A percentile compares a stretch with the other conserved stretches of the same genome.
Conservation (phyloP, 2,797 vertebrate genomes). For the Merluccius polli region DNA sequence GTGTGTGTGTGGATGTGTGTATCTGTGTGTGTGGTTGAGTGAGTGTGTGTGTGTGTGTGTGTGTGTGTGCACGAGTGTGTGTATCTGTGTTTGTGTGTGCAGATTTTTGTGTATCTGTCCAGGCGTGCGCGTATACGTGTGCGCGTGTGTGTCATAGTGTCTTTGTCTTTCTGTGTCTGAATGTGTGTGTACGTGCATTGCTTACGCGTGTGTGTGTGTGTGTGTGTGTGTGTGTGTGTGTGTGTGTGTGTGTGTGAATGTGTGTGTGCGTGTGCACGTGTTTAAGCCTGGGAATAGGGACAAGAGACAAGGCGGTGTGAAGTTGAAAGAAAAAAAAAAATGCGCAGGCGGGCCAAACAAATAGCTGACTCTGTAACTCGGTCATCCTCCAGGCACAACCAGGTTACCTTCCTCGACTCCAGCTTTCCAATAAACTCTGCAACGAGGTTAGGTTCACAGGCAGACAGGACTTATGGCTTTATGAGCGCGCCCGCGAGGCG, state of each 20-base stretch:
- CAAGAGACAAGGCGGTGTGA: constrained; percentile 11
- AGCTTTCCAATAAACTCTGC: constrained; percentile 59
- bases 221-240: constrained; percentile 19
- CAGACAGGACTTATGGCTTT: constrained; percentile 54
- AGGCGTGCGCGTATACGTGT: neutral
- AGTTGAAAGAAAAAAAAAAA: neutral
- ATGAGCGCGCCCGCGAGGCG: constrained; percentile 19
- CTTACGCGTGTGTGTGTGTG: constrained; percentile 12
- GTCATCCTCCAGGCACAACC: constrained; percentile 58
- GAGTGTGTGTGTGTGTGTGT: constrained; percentile 10
- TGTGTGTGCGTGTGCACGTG: constrained; percentile 5
- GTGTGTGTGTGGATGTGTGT: constrained; percentile 20
- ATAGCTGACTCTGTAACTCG: constrained; percentile 64
- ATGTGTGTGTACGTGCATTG: constrained; percentile 12
- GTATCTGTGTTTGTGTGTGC: constrained; percentile 14
- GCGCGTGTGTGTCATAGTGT: neutral
- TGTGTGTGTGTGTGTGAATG: constrained; percentile 11
- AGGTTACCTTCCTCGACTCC: constrained; percentile 52
- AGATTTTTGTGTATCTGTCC: too few relatives aligned
- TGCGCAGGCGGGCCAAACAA: constrained; percentile 49
- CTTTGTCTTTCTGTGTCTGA: too few relatives aligned
- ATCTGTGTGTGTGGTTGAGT: constrained; percentile 12
- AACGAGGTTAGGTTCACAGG: constrained; percentile 62
- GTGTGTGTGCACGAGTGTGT: constrained; percentile 19
- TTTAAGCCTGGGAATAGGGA: neutral